phyloP scores from a whole-genome alignment of 2,797 vertebrate species.

The Rhadinocentrus ornatus region DNA sequence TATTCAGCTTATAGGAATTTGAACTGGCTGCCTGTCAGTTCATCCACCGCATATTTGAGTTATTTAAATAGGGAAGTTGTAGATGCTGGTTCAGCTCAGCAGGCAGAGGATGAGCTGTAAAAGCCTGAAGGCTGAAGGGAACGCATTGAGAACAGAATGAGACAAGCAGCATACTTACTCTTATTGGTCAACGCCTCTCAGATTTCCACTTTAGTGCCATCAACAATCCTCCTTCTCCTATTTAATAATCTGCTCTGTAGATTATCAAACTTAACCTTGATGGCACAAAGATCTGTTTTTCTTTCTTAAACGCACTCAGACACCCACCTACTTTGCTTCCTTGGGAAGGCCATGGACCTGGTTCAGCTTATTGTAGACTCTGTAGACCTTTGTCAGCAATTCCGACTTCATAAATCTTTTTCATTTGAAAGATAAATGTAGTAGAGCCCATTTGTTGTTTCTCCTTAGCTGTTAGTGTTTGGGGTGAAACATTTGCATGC shows the following conservation, averaged over 20 bases:
- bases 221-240: slow-evolving; percentile 42
- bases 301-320: slow-evolving; percentile 25
- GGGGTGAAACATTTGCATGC: slow-evolving; percentile 51
- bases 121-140: slow-evolving; percentile 40
- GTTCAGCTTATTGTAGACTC: slow-evolving; percentile 15
- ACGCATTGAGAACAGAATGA: slow-evolving; percentile 46
- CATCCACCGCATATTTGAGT: slow-evolving; percentile 3
- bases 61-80: slow-evolving; percentile 10
- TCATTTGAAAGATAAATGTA: slow-evolving; percentile 40
- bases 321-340: slow-evolving; percentile 7
- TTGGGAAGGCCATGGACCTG: slow-evolving; percentile 15
- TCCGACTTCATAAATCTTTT: slow-evolving; percentile 37
- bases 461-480: slow-evolving; percentile 43
- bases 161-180: slow-evolving; percentile 42
- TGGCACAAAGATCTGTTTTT: slow-evolving; percentile 29
- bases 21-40: slow-evolving; percentile 33
- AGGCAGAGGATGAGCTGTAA: slow-evolving; percentile 17
- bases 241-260: slow-evolving; percentile 50
- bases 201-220: slow-evolving; percentile 51
- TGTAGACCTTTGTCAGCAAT: slow-evolving; percentile 46
- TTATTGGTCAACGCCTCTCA: slow-evolving; percentile 51
- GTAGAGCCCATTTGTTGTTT: slow-evolving; percentile 30
- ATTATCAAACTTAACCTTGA: slow-evolving; percentile 47
- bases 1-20: slow-evolving; percentile 20
- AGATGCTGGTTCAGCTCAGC: slow-evolving; percentile 8